phyloP scores from a whole-genome alignment of 2,888 invertebrate species.

The Coecobrya sp. region DNA sequence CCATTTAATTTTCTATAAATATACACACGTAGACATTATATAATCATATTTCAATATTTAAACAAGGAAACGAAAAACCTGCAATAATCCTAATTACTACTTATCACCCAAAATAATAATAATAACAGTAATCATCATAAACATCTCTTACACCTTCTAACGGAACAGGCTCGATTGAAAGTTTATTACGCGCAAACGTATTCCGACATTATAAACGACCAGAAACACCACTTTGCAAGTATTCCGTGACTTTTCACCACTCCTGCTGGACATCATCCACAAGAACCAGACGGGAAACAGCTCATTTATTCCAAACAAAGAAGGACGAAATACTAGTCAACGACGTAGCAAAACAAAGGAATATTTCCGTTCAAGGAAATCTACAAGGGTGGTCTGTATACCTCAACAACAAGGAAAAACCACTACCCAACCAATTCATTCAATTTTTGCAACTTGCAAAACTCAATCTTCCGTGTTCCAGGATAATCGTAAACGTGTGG shows the following conservation, averaged over 20 bases:
- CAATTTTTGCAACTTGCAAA: background rate
- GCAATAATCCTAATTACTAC: constrained; percentile 48
- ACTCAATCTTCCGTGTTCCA: background rate
- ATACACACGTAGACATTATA: background rate
- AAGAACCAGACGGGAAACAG: background rate
- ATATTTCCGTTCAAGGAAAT: background rate
- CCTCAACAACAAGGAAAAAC: background rate
- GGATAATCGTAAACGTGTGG: background rate
- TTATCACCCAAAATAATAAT: constrained; percentile 30
- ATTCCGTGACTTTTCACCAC: constrained; percentile 31
- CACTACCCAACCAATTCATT: background rate
- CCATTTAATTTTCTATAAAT: background rate
- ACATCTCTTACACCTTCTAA: background rate
- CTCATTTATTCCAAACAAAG: background rate
- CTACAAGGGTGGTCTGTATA: background rate
- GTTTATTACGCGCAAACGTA: background rate
- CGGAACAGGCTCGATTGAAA: background rate
- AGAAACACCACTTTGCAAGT: background rate
- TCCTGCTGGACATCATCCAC: background rate
- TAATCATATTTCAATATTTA: too few species aligned
- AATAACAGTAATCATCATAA: background rate
- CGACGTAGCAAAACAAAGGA: background rate
- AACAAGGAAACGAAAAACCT: background rate
- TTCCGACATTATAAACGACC: background rate
- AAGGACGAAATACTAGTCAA: background rate